Evolutionary conservation across 2,113 vertebrate species (phyloP).

Genomic region (Scortum barcoo): DNA sequence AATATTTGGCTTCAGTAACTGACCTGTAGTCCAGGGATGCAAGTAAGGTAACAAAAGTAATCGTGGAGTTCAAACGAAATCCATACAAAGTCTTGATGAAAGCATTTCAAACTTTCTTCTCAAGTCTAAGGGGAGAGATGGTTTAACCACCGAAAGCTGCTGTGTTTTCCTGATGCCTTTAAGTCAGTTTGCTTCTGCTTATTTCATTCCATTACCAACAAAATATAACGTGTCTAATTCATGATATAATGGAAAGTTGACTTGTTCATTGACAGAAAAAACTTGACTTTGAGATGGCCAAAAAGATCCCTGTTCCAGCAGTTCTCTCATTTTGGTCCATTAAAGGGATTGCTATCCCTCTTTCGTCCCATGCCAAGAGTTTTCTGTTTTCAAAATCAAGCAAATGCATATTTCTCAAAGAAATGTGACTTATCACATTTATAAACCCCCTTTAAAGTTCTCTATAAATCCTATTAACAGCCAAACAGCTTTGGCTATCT

Average conservation of each 20-base stretch:
- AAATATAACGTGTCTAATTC: constrained; percentile 45
- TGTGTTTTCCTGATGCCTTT: constrained; percentile 56
- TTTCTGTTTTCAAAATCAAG: constrained; percentile 53
- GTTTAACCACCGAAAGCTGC: constrained; percentile 66
- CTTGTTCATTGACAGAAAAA: constrained; percentile 60
- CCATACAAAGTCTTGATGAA: constrained; percentile 78
- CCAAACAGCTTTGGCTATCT: constrained; percentile 3
- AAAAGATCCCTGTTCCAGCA: constrained; percentile 77
- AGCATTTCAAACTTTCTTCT: constrained; percentile 83
- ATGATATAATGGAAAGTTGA: constrained; percentile 58
- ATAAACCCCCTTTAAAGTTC: background rate
- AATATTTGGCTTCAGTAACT: constrained; percentile 82
- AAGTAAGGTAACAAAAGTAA: constrained; percentile 81
- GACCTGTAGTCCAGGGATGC: constrained; percentile 82
- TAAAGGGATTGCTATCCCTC: constrained; percentile 84
- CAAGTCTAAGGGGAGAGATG: constrained; percentile 69
- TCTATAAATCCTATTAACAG: background rate
- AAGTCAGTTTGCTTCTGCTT: constrained; percentile 42
- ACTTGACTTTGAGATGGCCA: constrained; percentile 75
- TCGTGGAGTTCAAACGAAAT: constrained; percentile 76
- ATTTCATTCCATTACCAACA: constrained; percentile 52
- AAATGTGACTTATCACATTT: constrained; percentile 72
- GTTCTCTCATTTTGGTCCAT: constrained; percentile 78
- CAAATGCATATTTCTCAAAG: constrained; percentile 84
- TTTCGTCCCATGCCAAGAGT: constrained; percentile 77